phyloP scores from a whole-genome alignment of 2,797 vertebrate species.

The Clarias laeviceps region DNA sequence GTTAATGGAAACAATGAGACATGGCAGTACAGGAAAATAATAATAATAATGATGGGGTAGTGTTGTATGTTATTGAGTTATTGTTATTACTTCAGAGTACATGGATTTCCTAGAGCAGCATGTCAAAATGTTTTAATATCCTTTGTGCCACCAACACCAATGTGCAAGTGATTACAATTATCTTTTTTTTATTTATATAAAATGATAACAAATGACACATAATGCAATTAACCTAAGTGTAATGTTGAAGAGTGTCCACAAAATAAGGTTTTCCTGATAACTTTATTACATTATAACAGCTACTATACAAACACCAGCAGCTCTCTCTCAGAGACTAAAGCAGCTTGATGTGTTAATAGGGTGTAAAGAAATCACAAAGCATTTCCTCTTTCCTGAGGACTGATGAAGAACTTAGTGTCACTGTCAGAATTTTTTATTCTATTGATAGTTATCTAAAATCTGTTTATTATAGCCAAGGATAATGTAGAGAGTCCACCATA shows the following conservation, averaged over 20 bases:
- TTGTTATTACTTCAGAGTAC: background rate
- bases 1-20: background rate
- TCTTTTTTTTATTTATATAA: background rate
- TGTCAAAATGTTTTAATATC: background rate
- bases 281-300: background rate
- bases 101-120: background rate
- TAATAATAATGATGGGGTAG: background rate
- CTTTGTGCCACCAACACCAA: background rate
- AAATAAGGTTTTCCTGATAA: background rate
- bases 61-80: background rate
- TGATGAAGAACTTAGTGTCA: background rate
- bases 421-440: background rate
- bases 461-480: background rate
- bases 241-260: background rate
- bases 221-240: background rate
- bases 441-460: background rate
- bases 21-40: background rate
- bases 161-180: background rate
- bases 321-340: background rate
- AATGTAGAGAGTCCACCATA: background rate
- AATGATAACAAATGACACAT: background rate
- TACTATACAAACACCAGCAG: background rate
- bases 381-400: background rate
- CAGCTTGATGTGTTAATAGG: background rate
- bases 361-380: background rate